phyloP scores from a whole-genome alignment of 2,797 vertebrate species.

The Microhierax caerulescens region DNA sequence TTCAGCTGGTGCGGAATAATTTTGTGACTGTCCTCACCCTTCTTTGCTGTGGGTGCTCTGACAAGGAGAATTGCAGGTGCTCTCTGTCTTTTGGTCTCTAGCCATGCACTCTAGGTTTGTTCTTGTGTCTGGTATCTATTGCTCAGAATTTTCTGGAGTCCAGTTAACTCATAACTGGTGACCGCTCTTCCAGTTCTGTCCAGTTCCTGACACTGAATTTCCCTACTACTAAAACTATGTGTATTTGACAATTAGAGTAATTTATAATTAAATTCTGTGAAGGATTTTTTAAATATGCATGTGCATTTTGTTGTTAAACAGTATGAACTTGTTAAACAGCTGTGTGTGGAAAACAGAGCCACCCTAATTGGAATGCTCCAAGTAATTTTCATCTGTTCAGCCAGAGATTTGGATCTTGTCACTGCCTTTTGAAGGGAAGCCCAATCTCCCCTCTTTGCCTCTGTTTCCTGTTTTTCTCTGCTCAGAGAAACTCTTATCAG shows the following conservation, averaged over 20 bases:
- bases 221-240: not conserved
- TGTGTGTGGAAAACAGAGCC: not conserved
- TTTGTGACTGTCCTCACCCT: not conserved
- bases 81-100: not conserved
- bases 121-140: not conserved
- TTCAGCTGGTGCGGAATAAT: not conserved
- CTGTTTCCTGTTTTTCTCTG: not conserved
- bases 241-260: not conserved
- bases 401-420: not conserved
- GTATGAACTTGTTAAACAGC: not conserved
- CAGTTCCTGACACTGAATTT: not conserved
- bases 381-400: not conserved
- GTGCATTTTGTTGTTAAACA: not conserved
- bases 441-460: not conserved
- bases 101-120: accelerated
- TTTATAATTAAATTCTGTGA: not conserved
- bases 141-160: not conserved
- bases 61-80: not conserved
- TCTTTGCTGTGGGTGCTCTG: not conserved
- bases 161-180: not conserved
- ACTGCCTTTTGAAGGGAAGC: not conserved
- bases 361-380: not conserved
- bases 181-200: not conserved
- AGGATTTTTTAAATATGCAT: not conserved
- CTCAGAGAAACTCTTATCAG: not conserved